These are phyloP conservation scores for Eulithis testata DNA, from an alignment of 2,888 invertebrate genomes.

Conservation along the genomic window DNA sequence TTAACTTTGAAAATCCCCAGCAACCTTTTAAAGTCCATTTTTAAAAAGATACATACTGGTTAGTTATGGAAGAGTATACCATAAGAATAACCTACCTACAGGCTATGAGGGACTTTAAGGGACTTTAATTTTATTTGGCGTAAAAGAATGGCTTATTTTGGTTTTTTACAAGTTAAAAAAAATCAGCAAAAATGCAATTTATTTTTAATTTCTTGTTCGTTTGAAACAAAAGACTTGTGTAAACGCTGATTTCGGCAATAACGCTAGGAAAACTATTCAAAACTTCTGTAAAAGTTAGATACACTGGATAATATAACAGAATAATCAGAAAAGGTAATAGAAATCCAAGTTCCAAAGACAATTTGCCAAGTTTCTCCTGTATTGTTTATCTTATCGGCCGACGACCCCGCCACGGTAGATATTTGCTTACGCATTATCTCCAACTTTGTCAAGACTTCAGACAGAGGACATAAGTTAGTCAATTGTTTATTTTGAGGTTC, in stretches of 20 bases:
- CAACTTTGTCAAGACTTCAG: conserved; percentile 12
- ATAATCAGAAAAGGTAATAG: conserved; percentile 33
- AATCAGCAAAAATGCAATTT: neutral
- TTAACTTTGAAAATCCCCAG: no score
- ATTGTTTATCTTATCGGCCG: conserved; percentile 38
- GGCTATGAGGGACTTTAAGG: no score
- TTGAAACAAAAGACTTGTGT: neutral
- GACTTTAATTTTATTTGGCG: no score
- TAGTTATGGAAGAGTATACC: no score
- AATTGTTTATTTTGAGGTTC: neutral
- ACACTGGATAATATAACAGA: conserved; percentile 17
- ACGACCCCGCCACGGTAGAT: conserved; percentile 17
- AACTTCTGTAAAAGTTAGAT: conserved; percentile 10
- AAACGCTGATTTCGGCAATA: conserved; percentile 8
- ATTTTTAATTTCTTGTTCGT: neutral
- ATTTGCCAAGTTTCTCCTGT: conserved; percentile 31
- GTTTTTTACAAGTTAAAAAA: no score
- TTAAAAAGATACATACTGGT: no score
- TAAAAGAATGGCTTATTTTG: no score
- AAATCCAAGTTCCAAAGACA: conserved; percentile 34
- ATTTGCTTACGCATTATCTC: conserved; percentile 24
- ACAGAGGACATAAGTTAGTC: neutral
- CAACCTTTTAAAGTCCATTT: no score
- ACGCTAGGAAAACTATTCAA: conserved; percentile 19
- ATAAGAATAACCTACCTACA: no score